Percentiles rank a stretch among this genome's conserved stretches.
These are phyloP conservation scores for Schizothorax lantsangensis DNA, from an alignment of 2,797 vertebrate genomes.

Conservation along the genomic window DNA sequence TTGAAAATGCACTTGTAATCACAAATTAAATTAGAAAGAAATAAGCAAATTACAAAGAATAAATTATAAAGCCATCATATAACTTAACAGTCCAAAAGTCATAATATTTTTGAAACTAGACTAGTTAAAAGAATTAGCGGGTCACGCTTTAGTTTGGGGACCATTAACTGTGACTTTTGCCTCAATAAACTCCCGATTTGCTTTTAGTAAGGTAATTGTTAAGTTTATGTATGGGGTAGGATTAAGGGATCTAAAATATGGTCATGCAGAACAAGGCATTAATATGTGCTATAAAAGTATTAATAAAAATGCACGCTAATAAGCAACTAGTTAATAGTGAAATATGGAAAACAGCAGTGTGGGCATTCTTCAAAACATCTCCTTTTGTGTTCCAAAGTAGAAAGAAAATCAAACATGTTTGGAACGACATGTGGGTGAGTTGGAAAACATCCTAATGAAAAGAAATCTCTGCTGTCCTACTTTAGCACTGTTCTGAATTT, in stretches of 20 bases:
- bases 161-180: not conserved
- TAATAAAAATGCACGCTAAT: not conserved
- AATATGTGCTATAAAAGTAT: not conserved
- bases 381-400: not conserved
- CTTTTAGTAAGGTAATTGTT: not conserved
- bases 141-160: not conserved
- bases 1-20: not conserved
- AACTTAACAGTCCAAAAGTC: not conserved
- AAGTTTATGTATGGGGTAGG: not conserved
- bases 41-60: not conserved
- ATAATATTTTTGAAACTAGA: not conserved
- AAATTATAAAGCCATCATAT: too few relatives aligned
- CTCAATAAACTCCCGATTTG: not conserved
- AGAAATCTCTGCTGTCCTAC: slow-evolving; percentile 30
- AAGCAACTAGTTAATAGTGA: not conserved
- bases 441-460: slow-evolving; percentile 19
- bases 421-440: slow-evolving; percentile 12
- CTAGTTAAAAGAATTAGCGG: not conserved
- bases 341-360: not conserved
- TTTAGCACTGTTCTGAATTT: slow-evolving; percentile 21
- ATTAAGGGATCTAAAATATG: not conserved
- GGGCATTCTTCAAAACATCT: slow-evolving; percentile 1
- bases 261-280: not conserved
- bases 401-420: slow-evolving; percentile 2
- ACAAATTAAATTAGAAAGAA: not conserved